Evolutionary conservation across 2,113 vertebrate species (phyloP), one percentile per base, ranked within the genome.

Genomic region (Protomyctophum bolini): DNA sequence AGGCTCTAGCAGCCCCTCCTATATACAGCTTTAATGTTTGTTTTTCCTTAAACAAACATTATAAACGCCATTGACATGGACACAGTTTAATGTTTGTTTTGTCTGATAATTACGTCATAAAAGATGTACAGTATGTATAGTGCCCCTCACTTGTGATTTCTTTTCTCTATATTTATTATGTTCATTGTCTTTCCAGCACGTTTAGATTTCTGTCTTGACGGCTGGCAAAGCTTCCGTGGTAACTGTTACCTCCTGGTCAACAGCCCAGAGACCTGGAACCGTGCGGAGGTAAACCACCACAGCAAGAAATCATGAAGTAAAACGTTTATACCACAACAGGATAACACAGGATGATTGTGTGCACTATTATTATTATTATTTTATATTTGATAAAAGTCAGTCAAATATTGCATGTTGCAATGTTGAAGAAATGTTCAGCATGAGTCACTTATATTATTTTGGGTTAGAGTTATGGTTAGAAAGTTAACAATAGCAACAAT

Each of bases 221-320:
- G 56, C 6, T 78, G 75, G 80, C 6, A 2, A 5, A 11, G 33
- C 57, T 72, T 48, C 21, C 59, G 60, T 12, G 72, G 72, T 6
- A 69, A 4, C n/a, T 82, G 80, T 47, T 82, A 78, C 68, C 56
- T 1, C 10, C 21, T 82, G 7, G 41, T 0, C 10, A 79, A 75
- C 12, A 1, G n/a, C 4, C 1, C 2, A 21, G 21, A 29, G 0
- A 48, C 14, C 48, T 82, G 80, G 80, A 50, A 2, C 2, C 29
- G 41, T 6, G 80, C 80, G 21, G 68, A 72, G 75, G 80, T 82
- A 65, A 55, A 21, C 21, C 12, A 3, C 21, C 3, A 10, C 10
- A 41, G 48, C n/a, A 6, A 14, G 6, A 62, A 6, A 57, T 29
- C 9, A 15, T 4, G 28, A 12, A 56, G 9, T 21, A 21, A 49